Base-by-base conservation (phyloP, 2,113 vertebrate species). In the Pterocles orientalis region DNA sequence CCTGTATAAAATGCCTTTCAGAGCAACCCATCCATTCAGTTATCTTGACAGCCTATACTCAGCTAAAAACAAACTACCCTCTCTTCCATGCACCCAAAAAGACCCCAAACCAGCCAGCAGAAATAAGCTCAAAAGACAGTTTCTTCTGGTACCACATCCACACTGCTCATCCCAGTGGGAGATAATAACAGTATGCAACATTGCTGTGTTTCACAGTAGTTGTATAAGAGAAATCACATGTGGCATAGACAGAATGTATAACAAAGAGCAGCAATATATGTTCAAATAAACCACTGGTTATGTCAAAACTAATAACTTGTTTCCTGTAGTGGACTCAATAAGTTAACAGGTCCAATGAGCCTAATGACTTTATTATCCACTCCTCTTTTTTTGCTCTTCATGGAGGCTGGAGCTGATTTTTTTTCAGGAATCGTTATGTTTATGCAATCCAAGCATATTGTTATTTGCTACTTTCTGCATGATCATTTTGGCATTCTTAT, bases 241-340 rank as follows among this genome's bases (percentile, higher is more conserved):
- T 97, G 94, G 89, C 97, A 96, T 76, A 94, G 97, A 97, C 88
- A 96, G 92, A 97, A 94, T 16, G 25, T 45, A 57, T 93, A 97
- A 96, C 84, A 96, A 97, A 97, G 84, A 98, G 71, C 92, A 98
- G 95, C 84, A 78, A 94, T 96, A 51, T 72, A 95, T 92, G 86
- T 95, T 96, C 95, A 96, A 97, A 96, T 96, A 97, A 97, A 95
- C 96, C 91, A 92, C 95, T 79, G 84, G 84, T 94, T 97, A 90
- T 97, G 97, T 98, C 97, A 97, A 97, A 98, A 96, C 95, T 95
- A 97, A 88, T 97, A 97, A 97, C 93, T 97, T 95, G 85, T 94
- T 98, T 95, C 92, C 94, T 91, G 79, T 64, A 57, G 95, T 90
- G 92, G 92, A 97, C 94, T 93, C 94, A 71, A 5, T 60, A 90